phyloP scores from a whole-genome alignment of 2,113 vertebrate genomes.

The Athene cunicularia region DNA sequence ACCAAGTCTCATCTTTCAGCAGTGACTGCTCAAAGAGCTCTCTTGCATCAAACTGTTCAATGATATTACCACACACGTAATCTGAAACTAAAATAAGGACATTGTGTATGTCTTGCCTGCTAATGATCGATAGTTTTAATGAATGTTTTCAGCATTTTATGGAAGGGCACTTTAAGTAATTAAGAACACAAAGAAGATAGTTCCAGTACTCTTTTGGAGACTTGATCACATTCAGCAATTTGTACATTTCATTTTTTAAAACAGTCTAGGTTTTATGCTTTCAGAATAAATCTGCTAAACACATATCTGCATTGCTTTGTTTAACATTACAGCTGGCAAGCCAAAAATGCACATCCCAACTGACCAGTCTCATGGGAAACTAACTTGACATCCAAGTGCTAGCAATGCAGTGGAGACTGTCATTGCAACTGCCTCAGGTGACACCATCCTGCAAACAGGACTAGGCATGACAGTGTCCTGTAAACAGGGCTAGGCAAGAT shows the following conservation, averaged over 20 bases:
- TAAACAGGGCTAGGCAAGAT: not conserved
- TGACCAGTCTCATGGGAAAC: not conserved
- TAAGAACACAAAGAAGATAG: not conserved
- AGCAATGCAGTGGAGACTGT: not conserved
- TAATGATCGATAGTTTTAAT: not conserved
- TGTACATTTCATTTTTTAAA: not conserved
- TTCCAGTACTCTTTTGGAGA: not conserved
- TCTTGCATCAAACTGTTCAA: not conserved
- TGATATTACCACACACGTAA: not conserved
- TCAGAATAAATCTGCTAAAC: not conserved
- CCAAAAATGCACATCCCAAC: not conserved
- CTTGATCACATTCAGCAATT: not conserved
- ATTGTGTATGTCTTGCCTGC: not conserved
- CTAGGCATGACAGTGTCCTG: too few species aligned
- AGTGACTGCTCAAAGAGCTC: not conserved
- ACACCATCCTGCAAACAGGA: not conserved
- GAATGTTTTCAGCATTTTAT: not conserved
- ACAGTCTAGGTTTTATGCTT: not conserved
- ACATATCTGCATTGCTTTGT: not conserved
- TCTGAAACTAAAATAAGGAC: not conserved
- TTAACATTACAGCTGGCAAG: not conserved
- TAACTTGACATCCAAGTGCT: not conserved
- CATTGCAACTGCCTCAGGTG: not conserved
- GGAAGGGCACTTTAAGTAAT: not conserved
- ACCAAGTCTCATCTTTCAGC: not conserved